Percentiles rank a stretch among this genome's conserved stretches.
phyloP scores from a whole-genome alignment of 2,888 invertebrate genomes.

The Adineta ricciae region DNA sequence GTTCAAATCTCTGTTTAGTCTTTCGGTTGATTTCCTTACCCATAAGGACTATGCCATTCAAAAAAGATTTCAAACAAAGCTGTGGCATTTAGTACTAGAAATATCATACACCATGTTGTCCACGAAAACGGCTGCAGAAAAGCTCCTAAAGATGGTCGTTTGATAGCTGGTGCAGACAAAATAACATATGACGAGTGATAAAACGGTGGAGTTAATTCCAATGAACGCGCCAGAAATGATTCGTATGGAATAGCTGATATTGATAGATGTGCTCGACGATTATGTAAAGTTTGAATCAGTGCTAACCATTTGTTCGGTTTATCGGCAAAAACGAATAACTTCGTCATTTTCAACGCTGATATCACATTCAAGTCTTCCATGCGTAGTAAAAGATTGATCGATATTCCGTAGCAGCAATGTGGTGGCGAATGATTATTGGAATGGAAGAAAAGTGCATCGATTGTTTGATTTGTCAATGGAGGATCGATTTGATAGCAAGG shows the following conservation, averaged over 20 bases:
- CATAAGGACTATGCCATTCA: constrained; percentile 36
- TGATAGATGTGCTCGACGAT: constrained; percentile 13
- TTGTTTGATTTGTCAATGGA: not conserved
- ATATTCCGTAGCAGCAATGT: constrained; percentile 4
- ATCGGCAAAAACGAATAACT: not conserved
- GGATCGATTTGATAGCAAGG: constrained; percentile 17
- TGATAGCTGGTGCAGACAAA: not conserved
- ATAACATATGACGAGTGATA: constrained; percentile 11
- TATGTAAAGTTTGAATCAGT: not conserved
- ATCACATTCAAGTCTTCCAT: not conserved
- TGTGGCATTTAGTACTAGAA: constrained; percentile 32
- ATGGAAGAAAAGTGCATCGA: not conserved
- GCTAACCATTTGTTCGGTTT: constrained; percentile 18
- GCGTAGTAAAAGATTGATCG: not conserved
- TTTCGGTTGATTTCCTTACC: not conserved
- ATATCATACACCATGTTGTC: constrained; percentile 24
- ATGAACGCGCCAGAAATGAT: not conserved
- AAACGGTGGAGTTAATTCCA: constrained; percentile 13
- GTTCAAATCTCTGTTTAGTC: too few species aligned
- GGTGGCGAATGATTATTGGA: not conserved
- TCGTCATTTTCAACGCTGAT: not conserved
- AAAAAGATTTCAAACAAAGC: constrained; percentile 33
- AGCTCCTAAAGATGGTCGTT: not conserved
- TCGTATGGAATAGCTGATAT: constrained; percentile 19
- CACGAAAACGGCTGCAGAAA: constrained; percentile 16